Evolutionary conservation across 2,113 vertebrate species (phyloP), one percentile per base, ranked within the genome.

Genomic region (Ciconia stormi): DNA sequence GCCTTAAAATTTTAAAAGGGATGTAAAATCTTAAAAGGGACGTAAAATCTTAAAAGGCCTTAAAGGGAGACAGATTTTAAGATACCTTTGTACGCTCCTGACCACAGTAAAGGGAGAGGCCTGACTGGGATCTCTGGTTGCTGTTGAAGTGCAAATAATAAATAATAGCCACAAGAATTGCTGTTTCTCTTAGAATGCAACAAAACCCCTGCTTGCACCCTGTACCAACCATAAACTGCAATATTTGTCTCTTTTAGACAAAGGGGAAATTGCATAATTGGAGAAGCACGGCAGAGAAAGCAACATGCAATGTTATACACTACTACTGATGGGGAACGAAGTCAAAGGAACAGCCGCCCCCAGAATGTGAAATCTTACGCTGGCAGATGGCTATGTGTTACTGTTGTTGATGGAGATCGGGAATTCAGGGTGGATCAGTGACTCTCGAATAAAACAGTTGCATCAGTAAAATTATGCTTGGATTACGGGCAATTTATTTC

Each of bases 271-370:
- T 10, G 14, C 4, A 0, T 6, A 50, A 63, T 3, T 32, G 81
- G 38, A 55, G 63, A 82, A 63, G 40, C 53, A 29, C 1, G 0
- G 34, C 67, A 36, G 9, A 53, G 50, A 40, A 65, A 58, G 13
- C 25, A 70, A 8, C 15, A 0, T 8, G 16, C 3, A 2, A 3
- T 10, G 34, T 52, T 72, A 14, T 0, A 15, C 2, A 0, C 32
- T 32, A 1, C 29, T 23, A 0, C 19, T 29, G 13, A 15, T 3
- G 12, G 26, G 10, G 72, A 76, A 12, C 14, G 3, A 4, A 19
- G 17, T 69, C 20, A 40, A 8, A 55, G 52, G 62, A 36, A 87
- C 61, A 10, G 34, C 50, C 4, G 1, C 21, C 10, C 5, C 4
- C 0, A 2, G 53, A 21, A 18, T 3, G 22, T 32, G 58, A 29